Evolutionary conservation across 1,140 invertebrate genomes (phyloP).

Genomic region (Carposina sasakii): DNA sequence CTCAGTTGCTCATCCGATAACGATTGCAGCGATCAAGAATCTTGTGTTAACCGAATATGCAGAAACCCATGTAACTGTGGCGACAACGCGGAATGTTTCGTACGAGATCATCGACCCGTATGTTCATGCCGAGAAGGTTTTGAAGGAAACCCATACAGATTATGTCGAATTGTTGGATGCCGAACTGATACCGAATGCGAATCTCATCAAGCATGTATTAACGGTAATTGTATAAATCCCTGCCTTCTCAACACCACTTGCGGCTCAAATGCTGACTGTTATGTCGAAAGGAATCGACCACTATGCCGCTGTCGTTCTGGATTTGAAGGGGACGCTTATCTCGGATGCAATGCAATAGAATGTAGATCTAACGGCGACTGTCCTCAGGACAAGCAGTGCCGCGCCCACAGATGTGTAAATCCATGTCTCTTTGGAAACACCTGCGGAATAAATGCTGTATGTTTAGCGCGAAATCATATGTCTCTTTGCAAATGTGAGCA

Average conservation of each 20-base stretch:
- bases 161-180: constrained; percentile 86
- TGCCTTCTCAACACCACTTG: constrained; percentile 87
- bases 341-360: constrained; percentile 85
- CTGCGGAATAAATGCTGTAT: constrained; percentile 85
- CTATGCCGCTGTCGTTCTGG: constrained; percentile 87
- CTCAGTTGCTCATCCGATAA: constrained; percentile 84
- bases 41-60: constrained; percentile 89
- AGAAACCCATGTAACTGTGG: constrained; percentile 91
- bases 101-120: constrained; percentile 87
- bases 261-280: constrained; percentile 88
- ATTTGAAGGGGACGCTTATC: constrained; percentile 85
- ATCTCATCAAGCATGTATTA: constrained; percentile 85
- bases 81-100: constrained; percentile 85
- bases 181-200: constrained; percentile 85
- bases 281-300: constrained; percentile 80
- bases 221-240: constrained; percentile 88
- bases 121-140: constrained; percentile 88
- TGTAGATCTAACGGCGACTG: constrained; percentile 92
- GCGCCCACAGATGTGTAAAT: constrained; percentile 89
- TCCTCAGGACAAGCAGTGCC: constrained; percentile 86
- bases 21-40: constrained; percentile 84
- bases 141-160: constrained; percentile 88
- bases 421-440: constrained; percentile 86
- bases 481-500: constrained; percentile 86
- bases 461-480: constrained; percentile 85